phyloP scores from a whole-genome alignment of 1,140 invertebrate genomes.

The Polyergus mexicanus region DNA sequence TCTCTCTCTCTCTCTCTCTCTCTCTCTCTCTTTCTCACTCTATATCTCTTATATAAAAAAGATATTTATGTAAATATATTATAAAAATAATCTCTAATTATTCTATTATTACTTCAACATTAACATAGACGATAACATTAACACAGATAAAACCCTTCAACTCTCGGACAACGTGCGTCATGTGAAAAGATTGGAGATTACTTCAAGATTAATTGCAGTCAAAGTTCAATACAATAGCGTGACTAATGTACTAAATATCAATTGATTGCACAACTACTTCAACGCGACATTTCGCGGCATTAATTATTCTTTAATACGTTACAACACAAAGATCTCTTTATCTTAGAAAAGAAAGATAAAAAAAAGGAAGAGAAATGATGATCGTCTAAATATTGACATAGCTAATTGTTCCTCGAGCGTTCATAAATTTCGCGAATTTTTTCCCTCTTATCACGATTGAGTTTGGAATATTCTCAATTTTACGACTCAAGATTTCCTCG shows the following conservation, averaged over 20 bases:
- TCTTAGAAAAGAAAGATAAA: background rate
- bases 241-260: conserved; percentile 25
- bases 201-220: conserved; percentile 12
- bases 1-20: too few species aligned
- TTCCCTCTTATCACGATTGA: background rate
- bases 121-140: background rate
- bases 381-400: background rate
- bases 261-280: conserved; percentile 13
- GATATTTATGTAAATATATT: background rate
- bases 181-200: conserved; percentile 19
- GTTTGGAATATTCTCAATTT: background rate
- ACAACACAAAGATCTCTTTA: background rate
- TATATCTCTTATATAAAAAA: background rate
- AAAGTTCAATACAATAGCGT: conserved; percentile 45
- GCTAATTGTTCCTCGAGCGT: too few species aligned
- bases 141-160: background rate
- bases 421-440: background rate
- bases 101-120: background rate
- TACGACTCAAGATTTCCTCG: conserved; percentile 62
- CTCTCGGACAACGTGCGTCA: conserved; percentile 14
- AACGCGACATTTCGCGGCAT: background rate
- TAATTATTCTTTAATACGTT: conserved; percentile 7
- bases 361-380: background rate
- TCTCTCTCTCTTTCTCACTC: too few species aligned
- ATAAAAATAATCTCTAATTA: background rate